Conservation (phyloP, 1,140 invertebrate genomes). For the Leptonema lineaticorne region DNA sequence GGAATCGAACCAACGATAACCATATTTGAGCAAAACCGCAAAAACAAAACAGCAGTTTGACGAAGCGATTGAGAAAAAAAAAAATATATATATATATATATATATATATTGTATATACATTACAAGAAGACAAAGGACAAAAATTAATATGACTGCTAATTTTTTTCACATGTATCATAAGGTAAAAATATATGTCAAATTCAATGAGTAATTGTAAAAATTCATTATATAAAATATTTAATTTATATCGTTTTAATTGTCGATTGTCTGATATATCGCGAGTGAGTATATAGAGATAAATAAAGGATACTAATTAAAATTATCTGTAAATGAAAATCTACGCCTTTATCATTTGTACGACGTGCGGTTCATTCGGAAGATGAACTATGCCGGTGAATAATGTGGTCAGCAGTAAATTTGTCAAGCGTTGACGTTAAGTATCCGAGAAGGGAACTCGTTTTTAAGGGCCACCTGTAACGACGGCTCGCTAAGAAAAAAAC, state of each 20-base stretch:
- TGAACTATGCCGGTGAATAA: background rate
- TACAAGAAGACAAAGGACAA: too few species aligned
- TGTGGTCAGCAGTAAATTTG: constrained; percentile 26
- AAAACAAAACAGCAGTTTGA: background rate
- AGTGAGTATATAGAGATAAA: background rate
- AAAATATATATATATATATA: too few species aligned
- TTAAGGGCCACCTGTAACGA: constrained; percentile 21
- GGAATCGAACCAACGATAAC: background rate
- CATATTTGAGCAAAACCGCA: constrained; percentile 11
- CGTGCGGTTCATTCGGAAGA: too few species aligned
- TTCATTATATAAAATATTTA: background rate
- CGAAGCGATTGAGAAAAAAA: too few species aligned
- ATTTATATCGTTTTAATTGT: too few species aligned
- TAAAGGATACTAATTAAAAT: background rate
- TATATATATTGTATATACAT: too few species aligned
- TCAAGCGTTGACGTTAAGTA: constrained; percentile 26
- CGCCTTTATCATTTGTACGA: background rate
- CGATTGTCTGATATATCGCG: too few species aligned
- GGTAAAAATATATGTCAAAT: background rate
- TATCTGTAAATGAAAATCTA: constrained; percentile 5
- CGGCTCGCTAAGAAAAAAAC: too few species aligned
- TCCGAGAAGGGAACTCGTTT: background rate
- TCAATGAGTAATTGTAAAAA: background rate
- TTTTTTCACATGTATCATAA: background rate
- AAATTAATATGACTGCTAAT: too few species aligned